A percentile compares a stretch with the other conserved stretches of the same genome.
Conservation (phyloP, 2,797 vertebrate genomes). For the Poliocrania exsul region DNA sequence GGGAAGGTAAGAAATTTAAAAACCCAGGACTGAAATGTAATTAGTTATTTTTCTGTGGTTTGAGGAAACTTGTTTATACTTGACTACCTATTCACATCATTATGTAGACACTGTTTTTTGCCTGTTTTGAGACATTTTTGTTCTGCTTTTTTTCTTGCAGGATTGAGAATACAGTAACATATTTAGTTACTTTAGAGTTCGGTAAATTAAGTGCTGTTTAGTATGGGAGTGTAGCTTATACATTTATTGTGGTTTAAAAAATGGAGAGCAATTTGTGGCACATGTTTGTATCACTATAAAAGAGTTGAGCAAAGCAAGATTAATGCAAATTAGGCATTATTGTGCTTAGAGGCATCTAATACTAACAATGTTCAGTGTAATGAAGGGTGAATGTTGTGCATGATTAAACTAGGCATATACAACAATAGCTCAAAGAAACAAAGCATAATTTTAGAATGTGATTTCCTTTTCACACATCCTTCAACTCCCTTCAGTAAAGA, state of each 20-base stretch:
- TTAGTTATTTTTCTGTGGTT: not conserved
- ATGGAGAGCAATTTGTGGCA: constrained; percentile 43
- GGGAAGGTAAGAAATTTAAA: not conserved
- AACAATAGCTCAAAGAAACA: constrained; percentile 61
- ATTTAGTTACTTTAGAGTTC: constrained; percentile 3
- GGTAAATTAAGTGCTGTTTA: constrained; percentile 21
- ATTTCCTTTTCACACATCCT: not conserved
- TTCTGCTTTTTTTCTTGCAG: not conserved
- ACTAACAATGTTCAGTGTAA: constrained; percentile 57
- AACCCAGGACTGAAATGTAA: not conserved
- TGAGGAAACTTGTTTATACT: not conserved
- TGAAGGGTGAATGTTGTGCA: constrained; percentile 59
- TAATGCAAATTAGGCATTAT: constrained; percentile 65
- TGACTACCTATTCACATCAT: not conserved
- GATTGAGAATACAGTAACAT: not conserved
- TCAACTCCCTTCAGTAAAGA: not conserved
- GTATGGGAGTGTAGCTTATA: not conserved
- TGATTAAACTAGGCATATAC: constrained; percentile 64
- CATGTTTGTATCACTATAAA: constrained; percentile 40
- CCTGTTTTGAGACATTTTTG: not conserved
- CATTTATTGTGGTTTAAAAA: constrained; percentile 34
- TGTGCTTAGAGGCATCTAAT: constrained; percentile 61
- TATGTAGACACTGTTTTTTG: not conserved
- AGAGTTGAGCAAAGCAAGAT: constrained; percentile 46
- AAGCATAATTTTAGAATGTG: constrained; percentile 17